Conservation (phyloP, 2,113 vertebrate genomes). For the Myotis lucifugus region DNA sequence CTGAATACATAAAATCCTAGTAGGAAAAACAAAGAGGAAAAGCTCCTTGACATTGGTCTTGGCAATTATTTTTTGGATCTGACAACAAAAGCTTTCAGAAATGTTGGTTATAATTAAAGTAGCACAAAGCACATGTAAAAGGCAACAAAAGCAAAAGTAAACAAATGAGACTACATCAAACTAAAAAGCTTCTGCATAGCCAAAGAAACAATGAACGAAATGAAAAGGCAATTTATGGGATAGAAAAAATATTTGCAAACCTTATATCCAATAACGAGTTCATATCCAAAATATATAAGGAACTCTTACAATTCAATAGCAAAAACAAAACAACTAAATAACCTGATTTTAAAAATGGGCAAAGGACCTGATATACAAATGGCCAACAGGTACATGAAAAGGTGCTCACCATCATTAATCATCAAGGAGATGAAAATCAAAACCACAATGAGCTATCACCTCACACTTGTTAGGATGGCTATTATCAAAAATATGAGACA, state of each 20-base stretch:
- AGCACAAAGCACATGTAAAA: conserved; percentile 32
- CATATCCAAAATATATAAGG: background rate
- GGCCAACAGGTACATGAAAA: background rate
- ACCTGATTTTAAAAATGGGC: background rate
- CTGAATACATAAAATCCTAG: background rate
- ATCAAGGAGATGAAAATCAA: background rate
- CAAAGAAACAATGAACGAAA: background rate
- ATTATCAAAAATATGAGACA: conserved; percentile 6
- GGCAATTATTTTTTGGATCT: background rate
- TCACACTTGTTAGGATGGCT: background rate
- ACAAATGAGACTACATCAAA: background rate
- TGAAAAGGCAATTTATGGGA: background rate
- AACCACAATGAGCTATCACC: background rate
- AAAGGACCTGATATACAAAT: background rate
- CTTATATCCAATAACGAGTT: background rate
- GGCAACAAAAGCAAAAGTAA: conserved; percentile 5
- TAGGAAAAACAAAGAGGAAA: background rate
- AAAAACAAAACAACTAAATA: background rate
- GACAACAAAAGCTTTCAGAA: conserved; percentile 6
- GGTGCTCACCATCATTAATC: background rate
- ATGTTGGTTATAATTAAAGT: conserved; percentile 30
- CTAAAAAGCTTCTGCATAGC: background rate
- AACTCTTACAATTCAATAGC: background rate
- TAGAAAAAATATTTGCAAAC: background rate
- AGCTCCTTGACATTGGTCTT: background rate